These are phyloP conservation scores for Zootermopsis nevadensis DNA, from an alignment of 2,888 invertebrate species.

Conservation along the genomic window DNA sequence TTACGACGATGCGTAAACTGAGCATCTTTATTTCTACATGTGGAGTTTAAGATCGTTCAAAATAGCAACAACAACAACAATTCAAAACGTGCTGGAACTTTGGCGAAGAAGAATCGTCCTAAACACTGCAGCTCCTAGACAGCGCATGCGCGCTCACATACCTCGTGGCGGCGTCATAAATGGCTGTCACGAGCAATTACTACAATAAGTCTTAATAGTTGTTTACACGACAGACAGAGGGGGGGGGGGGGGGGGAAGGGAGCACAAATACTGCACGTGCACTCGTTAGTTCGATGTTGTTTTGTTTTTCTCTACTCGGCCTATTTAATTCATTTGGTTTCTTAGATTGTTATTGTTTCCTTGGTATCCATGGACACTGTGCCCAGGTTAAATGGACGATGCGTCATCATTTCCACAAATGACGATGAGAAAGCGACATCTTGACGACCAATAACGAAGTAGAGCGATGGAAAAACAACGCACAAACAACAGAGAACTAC, in stretches of 20 bases:
- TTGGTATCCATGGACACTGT: background rate
- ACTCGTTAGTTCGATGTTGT: background rate
- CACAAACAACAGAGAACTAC: too few species aligned
- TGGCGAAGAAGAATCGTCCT: too few species aligned
- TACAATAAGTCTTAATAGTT: conserved; percentile 33
- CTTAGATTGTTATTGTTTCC: conserved; percentile 17
- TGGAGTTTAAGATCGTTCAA: too few species aligned
- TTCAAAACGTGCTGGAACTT: too few species aligned
- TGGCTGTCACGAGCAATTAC: conserved; percentile 6
- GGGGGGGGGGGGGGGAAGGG: background rate
- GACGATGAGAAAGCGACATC: background rate
- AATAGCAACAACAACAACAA: too few species aligned
- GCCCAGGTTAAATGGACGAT: conserved; percentile 11
- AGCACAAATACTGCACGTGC: conserved; percentile 14
- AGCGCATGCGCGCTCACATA: too few species aligned
- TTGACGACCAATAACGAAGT: too few species aligned
- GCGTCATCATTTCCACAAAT: background rate
- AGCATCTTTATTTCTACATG: too few species aligned
- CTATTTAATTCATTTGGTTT: conserved; percentile 10
- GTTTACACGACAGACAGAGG: conserved; percentile 2
- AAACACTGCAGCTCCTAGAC: too few species aligned
- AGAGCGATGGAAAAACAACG: too few species aligned
- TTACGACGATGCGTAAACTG: too few species aligned
- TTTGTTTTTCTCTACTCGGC: conserved; percentile 17
- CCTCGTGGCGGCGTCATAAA: background rate